Percentiles rank a stretch among this genome's conserved stretches.
These are phyloP conservation scores for Anisognathus igniventris DNA, from an alignment of 2,797 vertebrate species.

Conservation along the genomic window DNA sequence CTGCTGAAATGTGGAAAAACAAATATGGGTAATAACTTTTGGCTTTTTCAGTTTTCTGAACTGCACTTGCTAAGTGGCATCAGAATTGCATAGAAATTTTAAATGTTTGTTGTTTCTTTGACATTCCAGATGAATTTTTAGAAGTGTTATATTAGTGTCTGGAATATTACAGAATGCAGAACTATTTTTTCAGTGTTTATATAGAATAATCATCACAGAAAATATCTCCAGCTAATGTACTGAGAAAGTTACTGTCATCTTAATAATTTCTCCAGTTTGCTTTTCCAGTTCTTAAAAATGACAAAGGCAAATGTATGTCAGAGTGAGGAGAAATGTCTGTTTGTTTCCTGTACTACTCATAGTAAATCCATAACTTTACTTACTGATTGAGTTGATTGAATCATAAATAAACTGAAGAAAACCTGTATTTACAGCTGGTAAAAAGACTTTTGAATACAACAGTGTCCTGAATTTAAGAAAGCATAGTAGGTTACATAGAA, in stretches of 20 bases:
- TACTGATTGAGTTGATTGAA: conserved; percentile 51
- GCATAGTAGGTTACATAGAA: background rate
- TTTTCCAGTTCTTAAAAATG: conserved; percentile 29
- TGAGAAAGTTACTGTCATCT: background rate
- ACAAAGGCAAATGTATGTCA: background rate
- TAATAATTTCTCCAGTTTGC: background rate
- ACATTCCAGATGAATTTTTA: background rate
- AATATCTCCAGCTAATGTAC: background rate
- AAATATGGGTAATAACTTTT: conserved; percentile 2
- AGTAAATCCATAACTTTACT: conserved; percentile 6
- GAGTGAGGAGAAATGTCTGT: background rate
- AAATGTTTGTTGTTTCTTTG: background rate
- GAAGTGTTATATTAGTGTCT: background rate
- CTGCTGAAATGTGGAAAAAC: background rate
- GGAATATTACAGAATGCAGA: background rate
- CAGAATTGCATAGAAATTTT: background rate
- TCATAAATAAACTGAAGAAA: conserved; percentile 50
- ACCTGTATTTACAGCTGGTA: conserved; percentile 33
- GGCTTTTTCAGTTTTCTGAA: background rate
- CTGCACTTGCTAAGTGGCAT: background rate
- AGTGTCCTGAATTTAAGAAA: conserved; percentile 27
- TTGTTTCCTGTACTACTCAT: background rate
- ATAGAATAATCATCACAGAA: background rate
- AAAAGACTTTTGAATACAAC: conserved; percentile 34
- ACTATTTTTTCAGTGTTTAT: background rate